phyloP scores from a whole-genome alignment of 2,113 vertebrate species.

The Ailuropoda melanoleuca region DNA sequence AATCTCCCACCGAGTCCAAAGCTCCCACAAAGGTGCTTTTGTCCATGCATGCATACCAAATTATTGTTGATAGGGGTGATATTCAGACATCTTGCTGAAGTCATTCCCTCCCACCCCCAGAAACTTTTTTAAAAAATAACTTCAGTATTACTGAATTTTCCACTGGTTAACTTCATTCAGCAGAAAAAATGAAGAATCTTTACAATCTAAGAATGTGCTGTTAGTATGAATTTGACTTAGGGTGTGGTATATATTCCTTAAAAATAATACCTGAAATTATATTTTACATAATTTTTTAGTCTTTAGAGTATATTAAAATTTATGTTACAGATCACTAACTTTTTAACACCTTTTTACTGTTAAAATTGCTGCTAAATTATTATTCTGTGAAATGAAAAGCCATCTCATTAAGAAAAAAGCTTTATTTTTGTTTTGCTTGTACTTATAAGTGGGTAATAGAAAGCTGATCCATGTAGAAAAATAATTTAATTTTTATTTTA shows the following conservation, averaged over 20 bases:
- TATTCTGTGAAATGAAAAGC: not conserved
- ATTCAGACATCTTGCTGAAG: not conserved
- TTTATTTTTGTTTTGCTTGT: constrained; percentile 41
- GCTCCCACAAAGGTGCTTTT: not conserved
- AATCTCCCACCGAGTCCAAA: not conserved
- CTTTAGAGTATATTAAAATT: constrained; percentile 31
- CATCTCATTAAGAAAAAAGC: constrained; percentile 32
- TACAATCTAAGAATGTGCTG: not conserved
- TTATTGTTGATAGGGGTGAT: not conserved
- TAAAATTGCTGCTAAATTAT: constrained; percentile 24
- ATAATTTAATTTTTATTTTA: constrained; percentile 55
- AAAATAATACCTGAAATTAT: constrained; percentile 37
- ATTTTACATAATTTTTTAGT: constrained; percentile 36
- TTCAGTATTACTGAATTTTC: not conserved
- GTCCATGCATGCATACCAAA: not conserved
- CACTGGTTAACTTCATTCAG: not conserved
- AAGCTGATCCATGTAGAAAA: constrained; percentile 26
- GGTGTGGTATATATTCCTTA: constrained; percentile 23
- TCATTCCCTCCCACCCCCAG: not conserved
- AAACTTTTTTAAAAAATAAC: not conserved
- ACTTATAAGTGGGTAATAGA: constrained; percentile 23
- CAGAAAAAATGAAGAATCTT: constrained; percentile 4
- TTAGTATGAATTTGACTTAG: constrained; percentile 25
- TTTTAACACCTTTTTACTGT: constrained; percentile 46
- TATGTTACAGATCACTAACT: constrained; percentile 22